These are phyloP conservation scores for Petrolisthes manimaculis DNA, from an alignment of 2,888 invertebrate genomes.

Conservation along the genomic window DNA sequence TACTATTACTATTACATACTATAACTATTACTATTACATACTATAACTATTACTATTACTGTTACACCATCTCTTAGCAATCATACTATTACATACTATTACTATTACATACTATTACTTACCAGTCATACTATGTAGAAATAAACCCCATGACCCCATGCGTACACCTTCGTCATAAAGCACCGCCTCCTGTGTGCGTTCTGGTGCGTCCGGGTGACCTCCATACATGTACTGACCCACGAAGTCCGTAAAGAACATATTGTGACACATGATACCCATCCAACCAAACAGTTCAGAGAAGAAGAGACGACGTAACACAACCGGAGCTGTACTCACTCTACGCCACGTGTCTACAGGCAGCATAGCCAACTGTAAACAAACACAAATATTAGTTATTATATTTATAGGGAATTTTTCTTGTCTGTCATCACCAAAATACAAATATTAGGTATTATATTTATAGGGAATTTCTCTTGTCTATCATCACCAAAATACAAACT, in stretches of 20 bases:
- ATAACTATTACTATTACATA: neutral
- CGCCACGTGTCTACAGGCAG: constrained; percentile 59
- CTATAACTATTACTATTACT: neutral
- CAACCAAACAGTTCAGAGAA: constrained; percentile 68
- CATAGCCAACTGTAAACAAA: constrained; percentile 51
- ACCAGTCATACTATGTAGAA: constrained; percentile 68
- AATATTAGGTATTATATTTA: no score
- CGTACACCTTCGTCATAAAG: constrained; percentile 68
- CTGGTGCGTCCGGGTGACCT: constrained; percentile 67
- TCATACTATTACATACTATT: no score
- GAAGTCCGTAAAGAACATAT: constrained; percentile 69
- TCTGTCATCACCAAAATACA: no score
- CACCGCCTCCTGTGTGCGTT: constrained; percentile 40
- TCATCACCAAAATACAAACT: no score
- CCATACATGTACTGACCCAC: constrained; percentile 68
- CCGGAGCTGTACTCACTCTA: constrained; percentile 64
- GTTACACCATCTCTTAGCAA: neutral
- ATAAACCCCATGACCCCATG: constrained; percentile 69
- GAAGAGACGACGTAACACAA: constrained; percentile 67
- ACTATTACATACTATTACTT: constrained; percentile 12
- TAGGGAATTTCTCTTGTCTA: no score
- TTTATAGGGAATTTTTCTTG: no score
- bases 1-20: neutral
- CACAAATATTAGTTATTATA: no score
- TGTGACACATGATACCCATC: constrained; percentile 68